These are phyloP conservation scores for Papilio elwesi DNA, from an alignment of 2,888 invertebrate species.

Conservation along the genomic window DNA sequence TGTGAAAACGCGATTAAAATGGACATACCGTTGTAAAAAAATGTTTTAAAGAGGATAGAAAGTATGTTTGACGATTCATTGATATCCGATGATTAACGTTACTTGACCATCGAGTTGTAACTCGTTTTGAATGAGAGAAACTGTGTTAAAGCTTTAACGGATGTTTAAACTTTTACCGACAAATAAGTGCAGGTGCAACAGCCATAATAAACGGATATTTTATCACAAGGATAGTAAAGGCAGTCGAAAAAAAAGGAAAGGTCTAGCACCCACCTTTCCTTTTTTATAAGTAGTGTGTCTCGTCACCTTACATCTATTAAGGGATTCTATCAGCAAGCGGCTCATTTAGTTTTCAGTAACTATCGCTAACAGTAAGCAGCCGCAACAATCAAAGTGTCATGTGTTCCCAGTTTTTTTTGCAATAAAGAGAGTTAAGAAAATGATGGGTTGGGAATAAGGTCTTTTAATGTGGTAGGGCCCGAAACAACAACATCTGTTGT, in stretches of 20 bases:
- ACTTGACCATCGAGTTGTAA: conserved; percentile 22
- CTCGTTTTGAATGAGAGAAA: conserved; percentile 31
- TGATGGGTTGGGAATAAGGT: too few relatives aligned
- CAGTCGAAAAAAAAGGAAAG: not conserved
- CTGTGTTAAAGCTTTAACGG: conserved; percentile 20
- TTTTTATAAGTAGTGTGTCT: too few relatives aligned
- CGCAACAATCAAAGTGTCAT: too few relatives aligned
- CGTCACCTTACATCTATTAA: too few relatives aligned
- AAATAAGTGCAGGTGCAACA: not conserved
- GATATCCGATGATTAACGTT: conserved; percentile 33
- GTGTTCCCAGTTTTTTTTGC: too few relatives aligned
- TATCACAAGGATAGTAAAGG: not conserved
- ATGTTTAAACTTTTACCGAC: conserved; percentile 26
- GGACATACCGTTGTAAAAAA: conserved; percentile 29
- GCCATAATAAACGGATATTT: conserved; percentile 4
- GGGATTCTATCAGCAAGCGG: too few relatives aligned
- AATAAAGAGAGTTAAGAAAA: too few relatives aligned
- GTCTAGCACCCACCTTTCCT: too few relatives aligned
- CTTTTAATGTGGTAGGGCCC: too few relatives aligned
- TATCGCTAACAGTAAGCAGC: too few relatives aligned
- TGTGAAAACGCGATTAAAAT: conserved; percentile 35
- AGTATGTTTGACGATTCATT: conserved; percentile 27
- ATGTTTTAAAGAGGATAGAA: conserved; percentile 42
- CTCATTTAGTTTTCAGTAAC: too few relatives aligned
- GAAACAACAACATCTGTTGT: too few relatives aligned